phyloP scores from a whole-genome alignment of 2,888 invertebrate genomes.

The Allophyes oxyacanthae region DNA sequence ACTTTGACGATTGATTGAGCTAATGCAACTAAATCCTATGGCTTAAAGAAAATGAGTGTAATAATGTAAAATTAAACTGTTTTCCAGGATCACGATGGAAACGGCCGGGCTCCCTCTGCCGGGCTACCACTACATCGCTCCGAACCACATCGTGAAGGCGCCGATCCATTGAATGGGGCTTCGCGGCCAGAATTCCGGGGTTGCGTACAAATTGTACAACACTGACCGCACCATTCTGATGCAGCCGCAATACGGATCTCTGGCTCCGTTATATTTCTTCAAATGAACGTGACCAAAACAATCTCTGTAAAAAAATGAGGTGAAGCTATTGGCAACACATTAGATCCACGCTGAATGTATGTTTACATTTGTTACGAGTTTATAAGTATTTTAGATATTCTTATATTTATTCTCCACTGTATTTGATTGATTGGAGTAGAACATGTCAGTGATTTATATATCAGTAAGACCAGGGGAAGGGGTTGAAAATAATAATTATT shows the following conservation, averaged over 20 bases:
- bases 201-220: conserved; percentile 69
- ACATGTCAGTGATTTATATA: conserved; percentile 69
- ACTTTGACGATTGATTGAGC: conserved; percentile 32
- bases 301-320: conserved; percentile 69
- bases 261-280: conserved; percentile 83
- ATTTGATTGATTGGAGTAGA: conserved; percentile 79
- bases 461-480: conserved; percentile 60
- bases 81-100: conserved; percentile 98
- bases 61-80: conserved; percentile 45
- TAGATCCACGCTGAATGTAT: conserved; percentile 78
- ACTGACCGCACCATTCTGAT: conserved; percentile 62
- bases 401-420: conserved; percentile 91
- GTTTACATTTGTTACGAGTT: conserved; percentile 90
- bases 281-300: conserved; percentile 77
- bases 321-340: conserved; percentile 77
- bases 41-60: neutral
- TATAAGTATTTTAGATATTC: conserved; percentile 92
- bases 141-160: conserved; percentile 97
- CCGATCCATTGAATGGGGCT: conserved; percentile 94
- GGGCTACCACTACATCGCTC: conserved; percentile 97
- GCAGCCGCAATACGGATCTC: conserved; percentile 76
- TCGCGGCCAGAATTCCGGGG: conserved; percentile 74
- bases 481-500: conserved; percentile 56
- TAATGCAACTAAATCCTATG: neutral
- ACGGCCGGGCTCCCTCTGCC: conserved; percentile 97